phyloP scores from a whole-genome alignment of 2,797 vertebrate genomes.

The Eospalax fontanierii region DNA sequence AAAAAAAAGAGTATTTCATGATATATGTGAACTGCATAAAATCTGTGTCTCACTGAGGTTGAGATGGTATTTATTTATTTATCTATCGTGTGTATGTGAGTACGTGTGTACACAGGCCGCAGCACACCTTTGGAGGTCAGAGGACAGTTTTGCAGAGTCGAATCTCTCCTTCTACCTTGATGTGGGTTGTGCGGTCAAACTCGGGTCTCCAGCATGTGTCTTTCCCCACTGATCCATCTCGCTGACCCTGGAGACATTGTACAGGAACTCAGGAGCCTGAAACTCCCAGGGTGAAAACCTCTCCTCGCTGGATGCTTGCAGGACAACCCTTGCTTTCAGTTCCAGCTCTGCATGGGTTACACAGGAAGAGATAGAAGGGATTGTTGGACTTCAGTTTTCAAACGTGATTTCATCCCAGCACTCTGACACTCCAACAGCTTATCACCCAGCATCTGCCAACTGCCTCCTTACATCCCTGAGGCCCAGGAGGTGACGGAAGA shows the following conservation, averaged over 20 bases:
- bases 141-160: neutral
- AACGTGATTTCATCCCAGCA: neutral
- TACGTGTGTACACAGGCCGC: too few relatives aligned
- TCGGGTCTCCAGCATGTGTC: neutral
- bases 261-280: neutral
- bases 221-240: neutral
- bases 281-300: too few relatives aligned
- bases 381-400: neutral
- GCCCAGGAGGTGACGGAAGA: neutral
- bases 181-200: neutral
- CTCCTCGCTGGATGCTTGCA: too few relatives aligned
- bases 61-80: neutral
- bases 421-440: fast-evolving
- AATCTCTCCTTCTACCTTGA: neutral
- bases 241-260: neutral
- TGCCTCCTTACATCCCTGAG: fast-evolving
- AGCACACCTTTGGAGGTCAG: neutral
- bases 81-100: neutral
- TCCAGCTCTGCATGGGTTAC: neutral
- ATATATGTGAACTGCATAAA: neutral
- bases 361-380: fast-evolving
- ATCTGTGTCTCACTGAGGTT: neutral
- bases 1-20: neutral
- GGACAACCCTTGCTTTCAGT: neutral
- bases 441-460: neutral